Base-by-base conservation (phyloP, 2,113 vertebrate species). In the Puma concolor region DNA sequence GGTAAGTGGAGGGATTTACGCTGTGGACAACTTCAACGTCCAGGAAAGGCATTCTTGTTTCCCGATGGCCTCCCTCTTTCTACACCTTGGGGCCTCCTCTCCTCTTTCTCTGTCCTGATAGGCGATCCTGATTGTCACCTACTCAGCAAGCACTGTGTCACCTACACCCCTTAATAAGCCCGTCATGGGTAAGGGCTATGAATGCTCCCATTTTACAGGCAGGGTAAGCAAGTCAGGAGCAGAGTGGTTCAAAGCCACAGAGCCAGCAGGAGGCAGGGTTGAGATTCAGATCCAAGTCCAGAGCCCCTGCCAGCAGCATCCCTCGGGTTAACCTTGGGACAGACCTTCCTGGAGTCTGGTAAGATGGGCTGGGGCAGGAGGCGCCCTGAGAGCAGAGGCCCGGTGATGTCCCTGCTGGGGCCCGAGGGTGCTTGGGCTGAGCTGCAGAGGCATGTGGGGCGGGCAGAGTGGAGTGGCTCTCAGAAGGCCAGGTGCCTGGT, bases 111-210 rank as follows among this genome's bases (percentile, higher is more conserved):
- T 3, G 13, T 27, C 79, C 69, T 2, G 25, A 57, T 0, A 38
- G 63, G 27, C 11, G 36, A 13, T 31, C 29, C 71, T 14, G 38
- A 25, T 31, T n/a, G 27, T 14, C 10, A 11, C 7, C 1, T 67
- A 66, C 19, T 64, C 44, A 8, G 6, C 16, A 8, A 33, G 4
- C 7, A 25, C 12, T 1, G 0, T 3, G 0, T 44, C n/a, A 14
- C 60, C 14, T 0, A 7, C 4, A 10, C 52, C 17, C 54, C 57
- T 60, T 10, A 76, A 1, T 7, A 11, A 69, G 77, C 25, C 19
- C 12, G 17, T 3, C 2, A 31, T 14, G 17, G 9, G n/a, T 19
- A 41, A 12, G 54, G 33, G 27, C 38, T 14, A 7, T 1, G 21
- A 60, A 60, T 5, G n/a, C 4, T 63, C 38, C 19, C 74, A 17